Percentiles rank a stretch among this genome's conserved stretches.
phyloP scores from a whole-genome alignment of 2,888 invertebrate genomes.

The Hydropsyche betteni region DNA sequence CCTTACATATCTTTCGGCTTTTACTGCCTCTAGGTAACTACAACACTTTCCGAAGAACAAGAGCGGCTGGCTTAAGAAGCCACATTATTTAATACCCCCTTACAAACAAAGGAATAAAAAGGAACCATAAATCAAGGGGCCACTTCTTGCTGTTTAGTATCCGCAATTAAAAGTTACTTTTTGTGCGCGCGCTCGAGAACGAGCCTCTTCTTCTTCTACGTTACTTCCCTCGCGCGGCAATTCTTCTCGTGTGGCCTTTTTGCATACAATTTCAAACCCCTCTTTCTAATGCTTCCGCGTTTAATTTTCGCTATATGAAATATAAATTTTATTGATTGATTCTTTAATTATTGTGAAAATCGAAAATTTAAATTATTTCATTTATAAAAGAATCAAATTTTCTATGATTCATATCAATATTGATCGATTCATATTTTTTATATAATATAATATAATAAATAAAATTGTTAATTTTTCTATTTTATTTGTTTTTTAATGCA shows the following conservation, averaged over 20 bases:
- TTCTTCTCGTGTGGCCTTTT: background rate
- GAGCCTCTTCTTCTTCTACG: conserved; percentile 19
- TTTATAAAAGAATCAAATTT: too few relatives aligned
- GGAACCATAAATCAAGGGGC: conserved; percentile 50
- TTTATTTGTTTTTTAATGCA: too few relatives aligned
- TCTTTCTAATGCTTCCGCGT: background rate
- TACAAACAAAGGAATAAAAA: conserved; percentile 51
- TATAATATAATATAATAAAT: background rate
- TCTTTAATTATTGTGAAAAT: background rate
- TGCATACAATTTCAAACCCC: conserved; percentile 13
- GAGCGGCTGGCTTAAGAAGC: conserved; percentile 48
- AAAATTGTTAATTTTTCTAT: background rate
- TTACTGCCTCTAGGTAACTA: conserved; percentile 42
- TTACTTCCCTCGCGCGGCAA: background rate
- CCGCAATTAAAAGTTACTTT: conserved; percentile 52
- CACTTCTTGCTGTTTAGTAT: conserved; percentile 52
- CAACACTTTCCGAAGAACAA: conserved; percentile 50
- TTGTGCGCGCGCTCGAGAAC: conserved; percentile 41
- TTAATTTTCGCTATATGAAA: background rate
- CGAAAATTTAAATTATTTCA: too few relatives aligned
- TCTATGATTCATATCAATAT: background rate
- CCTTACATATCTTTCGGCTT: conserved; percentile 40
- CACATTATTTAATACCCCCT: conserved; percentile 51
- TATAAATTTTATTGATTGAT: background rate
- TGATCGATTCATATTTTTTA: background rate